Evolutionary conservation across 1,140 invertebrate genomes (phyloP), one percentile per base, ranked within the genome.

Genomic region (Leptoteleia sp.): DNA sequence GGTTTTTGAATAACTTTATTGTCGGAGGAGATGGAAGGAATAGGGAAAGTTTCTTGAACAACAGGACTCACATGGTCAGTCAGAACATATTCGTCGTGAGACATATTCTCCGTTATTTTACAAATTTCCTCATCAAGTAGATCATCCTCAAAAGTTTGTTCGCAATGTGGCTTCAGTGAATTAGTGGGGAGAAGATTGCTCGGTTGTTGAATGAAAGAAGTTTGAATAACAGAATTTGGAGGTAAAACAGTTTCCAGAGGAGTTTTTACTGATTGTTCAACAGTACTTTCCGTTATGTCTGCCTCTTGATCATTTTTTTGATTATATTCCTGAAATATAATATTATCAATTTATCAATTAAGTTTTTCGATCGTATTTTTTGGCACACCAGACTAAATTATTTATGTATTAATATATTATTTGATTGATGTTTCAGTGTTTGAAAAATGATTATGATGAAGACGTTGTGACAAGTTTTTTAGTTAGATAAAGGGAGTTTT

Each of bases 51-150:
- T 13, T 83, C 81, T 0, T 80, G 79, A 0, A 70, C 50, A 2
- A 81, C 42, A 0, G 88, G 84, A 62, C 85, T 88, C 0, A 89
- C 61, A 16, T 88, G 88, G 67, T 90, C 88, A 0, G 87, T 90
- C 0, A 90, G 50, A 0, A 90, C 89, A 15, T 89, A 89, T 7
- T 90, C 89, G 4, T 90, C 89, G 11, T 90, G 89, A 0, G 85
- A 88, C 89, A 90, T 90, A 9, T 89, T 89, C 13, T 90, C 88
- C 0, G 88, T 90, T 5, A 90, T 90, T 29, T 90, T 90, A 16
- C 88, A 90, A 16, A 89, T 90, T 33, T 90, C 89, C 16, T 89
- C 88, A 13, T 89, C 88, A 0, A 89, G 48, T 11, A 89, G 76
- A 22, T 89, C 84, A 7, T 89, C 88, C 29, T 90, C 89, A 0